Evolutionary conservation across 1,140 invertebrate species (phyloP), one percentile per base, ranked within the genome.

Genomic region (Drosophila insularis): DNA sequence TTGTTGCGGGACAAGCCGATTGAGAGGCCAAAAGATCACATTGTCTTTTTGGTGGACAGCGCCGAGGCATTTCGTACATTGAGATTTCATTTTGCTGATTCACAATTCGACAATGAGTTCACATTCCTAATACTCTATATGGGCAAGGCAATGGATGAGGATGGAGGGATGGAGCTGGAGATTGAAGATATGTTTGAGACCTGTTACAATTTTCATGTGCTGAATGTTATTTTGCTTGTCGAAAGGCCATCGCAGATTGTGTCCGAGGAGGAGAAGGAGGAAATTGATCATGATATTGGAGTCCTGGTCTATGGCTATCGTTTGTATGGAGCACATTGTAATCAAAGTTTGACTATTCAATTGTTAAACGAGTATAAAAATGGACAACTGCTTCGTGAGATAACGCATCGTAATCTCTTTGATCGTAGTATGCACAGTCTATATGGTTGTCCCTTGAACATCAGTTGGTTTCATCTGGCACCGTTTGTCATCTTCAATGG

Each of bases 81-180:
- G 5, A 60, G 56, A 0, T 78, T 78, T 31, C 23, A 81, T 5
- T 81, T 84, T 5, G 40, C 71, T 19, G 67, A 69, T 0, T 17
- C 58, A 0, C 62, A 78, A 8, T 60, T 69, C 6, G 70, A 74
- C 27, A 32, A 70, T 7, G 80, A 89, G 32, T 85, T 79, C 23
- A 54, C 73, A n/a, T 89, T 89, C 1, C 31, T 89, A 10, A 89
- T 89, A 10, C 23, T 89, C 54, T 43, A 81, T 4, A 68, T 78
- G 0, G 61, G 67, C 2, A 21, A 31, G 21, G 39, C 14, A 7
- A 17, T 32, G 11, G 35, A 19, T 2, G 8, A n/a, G 1, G 35
- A 19, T 2, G 8, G 11, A 1, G 17, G 67, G n/a, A 0, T 53
- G 2, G 6, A 35, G 11, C 8, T 10, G 19, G 63, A 35, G 0